Evolutionary conservation across 2,888 invertebrate genomes (phyloP).

Genomic region (Pharmacophagus antenor): DNA sequence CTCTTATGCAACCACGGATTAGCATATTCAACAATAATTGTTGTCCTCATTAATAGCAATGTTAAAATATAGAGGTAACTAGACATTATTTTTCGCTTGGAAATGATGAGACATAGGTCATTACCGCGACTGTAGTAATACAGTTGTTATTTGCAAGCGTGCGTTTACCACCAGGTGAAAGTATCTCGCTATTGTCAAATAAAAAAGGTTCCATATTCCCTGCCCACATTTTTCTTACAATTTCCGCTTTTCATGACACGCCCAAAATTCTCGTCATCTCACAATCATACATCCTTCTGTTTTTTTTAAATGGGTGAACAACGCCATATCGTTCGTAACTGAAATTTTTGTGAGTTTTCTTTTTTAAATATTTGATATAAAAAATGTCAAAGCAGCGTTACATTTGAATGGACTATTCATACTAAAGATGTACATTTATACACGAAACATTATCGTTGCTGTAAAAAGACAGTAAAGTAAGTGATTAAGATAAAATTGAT

Average conservation of each 20-base stretch:
- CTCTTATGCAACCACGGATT: too few species aligned
- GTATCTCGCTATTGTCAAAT: too few species aligned
- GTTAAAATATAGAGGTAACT: too few species aligned
- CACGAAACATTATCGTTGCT: constrained; percentile 6
- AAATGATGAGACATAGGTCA: too few species aligned
- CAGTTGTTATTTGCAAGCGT: too few species aligned
- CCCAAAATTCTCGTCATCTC: neutral
- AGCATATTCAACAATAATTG: too few species aligned
- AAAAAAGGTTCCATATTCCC: neutral
- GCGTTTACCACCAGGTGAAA: too few species aligned
- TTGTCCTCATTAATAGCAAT: too few species aligned
- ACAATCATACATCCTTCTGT: neutral
- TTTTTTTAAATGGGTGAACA: neutral
- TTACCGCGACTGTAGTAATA: too few species aligned
- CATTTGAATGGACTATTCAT: constrained; percentile 5
- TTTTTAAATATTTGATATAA: neutral
- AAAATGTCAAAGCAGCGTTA: neutral
- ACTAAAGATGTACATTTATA: constrained; percentile 12
- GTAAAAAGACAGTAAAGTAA: constrained; percentile 8
- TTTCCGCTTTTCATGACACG: neutral
- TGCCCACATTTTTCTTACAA: neutral
- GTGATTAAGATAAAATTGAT: too few species aligned
- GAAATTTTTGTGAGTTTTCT: constrained; percentile 10
- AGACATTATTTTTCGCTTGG: too few species aligned
- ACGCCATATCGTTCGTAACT: constrained; percentile 6